These are phyloP conservation scores for Accipiter cooperii DNA, from an alignment of 2,113 vertebrate species.

Conservation along the genomic window DNA sequence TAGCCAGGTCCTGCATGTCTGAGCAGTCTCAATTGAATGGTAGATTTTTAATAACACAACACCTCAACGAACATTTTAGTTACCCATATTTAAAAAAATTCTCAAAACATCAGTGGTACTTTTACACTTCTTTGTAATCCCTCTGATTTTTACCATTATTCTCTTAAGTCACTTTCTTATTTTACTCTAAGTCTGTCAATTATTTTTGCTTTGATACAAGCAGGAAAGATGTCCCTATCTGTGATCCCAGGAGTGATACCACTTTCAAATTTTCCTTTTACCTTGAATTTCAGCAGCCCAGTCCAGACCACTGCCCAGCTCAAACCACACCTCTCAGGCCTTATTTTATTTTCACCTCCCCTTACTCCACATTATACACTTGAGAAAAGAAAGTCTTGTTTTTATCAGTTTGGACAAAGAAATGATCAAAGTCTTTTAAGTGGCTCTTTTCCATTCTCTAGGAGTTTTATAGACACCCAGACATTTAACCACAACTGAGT, in stretches of 20 bases:
- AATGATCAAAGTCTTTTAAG: neutral
- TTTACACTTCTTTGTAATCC: neutral
- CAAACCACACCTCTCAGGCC: neutral
- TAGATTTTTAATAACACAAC: neutral
- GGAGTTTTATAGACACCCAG: neutral
- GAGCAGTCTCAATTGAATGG: neutral
- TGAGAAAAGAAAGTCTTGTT: neutral
- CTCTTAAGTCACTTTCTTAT: neutral
- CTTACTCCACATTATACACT: neutral
- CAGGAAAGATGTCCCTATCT: neutral
- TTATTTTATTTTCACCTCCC: neutral
- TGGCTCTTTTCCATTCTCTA: neutral
- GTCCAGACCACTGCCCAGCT: neutral
- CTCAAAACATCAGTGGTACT: neutral
- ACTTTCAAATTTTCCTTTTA: neutral
- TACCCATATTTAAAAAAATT: neutral
- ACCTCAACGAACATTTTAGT: neutral
- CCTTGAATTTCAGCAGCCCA: neutral
- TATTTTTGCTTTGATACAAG: neutral
- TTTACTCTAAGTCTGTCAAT: neutral
- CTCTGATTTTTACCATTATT: neutral
- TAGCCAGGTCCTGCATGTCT: rapidly evolving
- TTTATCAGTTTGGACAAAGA: neutral
- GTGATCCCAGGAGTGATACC: rapidly evolving
- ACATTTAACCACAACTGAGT: rapidly evolving